A percentile compares a stretch with the other conserved stretches of the same genome.
Conservation (phyloP, 2,113 vertebrate species). For the Corapipo altera region DNA sequence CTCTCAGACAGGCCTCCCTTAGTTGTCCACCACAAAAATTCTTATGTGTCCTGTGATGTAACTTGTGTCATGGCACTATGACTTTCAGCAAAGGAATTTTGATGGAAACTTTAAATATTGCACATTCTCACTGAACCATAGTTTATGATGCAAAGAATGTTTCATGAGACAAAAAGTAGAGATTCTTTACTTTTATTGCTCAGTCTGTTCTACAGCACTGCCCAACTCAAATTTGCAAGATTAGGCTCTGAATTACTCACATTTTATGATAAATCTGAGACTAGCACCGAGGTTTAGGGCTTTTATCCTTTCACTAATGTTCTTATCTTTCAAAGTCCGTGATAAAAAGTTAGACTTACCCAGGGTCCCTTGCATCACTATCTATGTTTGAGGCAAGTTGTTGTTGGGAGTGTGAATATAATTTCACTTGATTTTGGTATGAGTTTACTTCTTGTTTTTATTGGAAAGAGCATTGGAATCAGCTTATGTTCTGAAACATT, state of each 20-base stretch:
- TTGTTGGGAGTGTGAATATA: neutral
- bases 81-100: neutral
- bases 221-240: neutral
- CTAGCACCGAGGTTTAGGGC: neutral
- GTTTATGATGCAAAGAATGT: neutral
- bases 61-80: rapidly evolving
- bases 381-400: neutral
- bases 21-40: neutral
- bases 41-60: neutral
- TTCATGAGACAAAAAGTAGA: neutral
- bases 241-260: neutral
- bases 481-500: neutral
- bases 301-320: neutral
- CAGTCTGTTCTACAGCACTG: neutral
- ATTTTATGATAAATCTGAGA: neutral
- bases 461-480: neutral
- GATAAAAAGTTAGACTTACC: neutral
- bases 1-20: neutral
- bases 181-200: neutral
- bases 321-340: conserved; percentile 7
- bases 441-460: neutral
- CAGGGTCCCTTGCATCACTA: neutral
- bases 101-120: neutral
- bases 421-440: neutral
- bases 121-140: neutral